Percentiles rank a stretch among this genome's conserved stretches.
Conservation (phyloP, 2,888 invertebrate genomes). For the Laothoe populi region DNA sequence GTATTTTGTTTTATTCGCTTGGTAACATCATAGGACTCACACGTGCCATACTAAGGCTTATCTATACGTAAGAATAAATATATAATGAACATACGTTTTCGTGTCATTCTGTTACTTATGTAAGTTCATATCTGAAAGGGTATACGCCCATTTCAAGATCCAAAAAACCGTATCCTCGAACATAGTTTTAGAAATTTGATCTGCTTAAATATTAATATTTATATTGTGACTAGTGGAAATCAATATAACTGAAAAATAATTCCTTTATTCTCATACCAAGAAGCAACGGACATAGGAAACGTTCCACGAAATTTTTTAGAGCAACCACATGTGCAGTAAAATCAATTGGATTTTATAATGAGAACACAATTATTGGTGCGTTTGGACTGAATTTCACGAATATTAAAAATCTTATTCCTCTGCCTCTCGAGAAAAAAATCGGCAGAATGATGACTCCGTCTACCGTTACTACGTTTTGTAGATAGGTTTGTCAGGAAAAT, state of each 20-base stretch:
- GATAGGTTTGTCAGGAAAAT: too few relatives aligned
- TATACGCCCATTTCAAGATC: too few relatives aligned
- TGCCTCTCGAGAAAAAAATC: too few relatives aligned
- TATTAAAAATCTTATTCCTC: too few relatives aligned
- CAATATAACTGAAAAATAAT: background rate
- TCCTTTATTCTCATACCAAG: background rate
- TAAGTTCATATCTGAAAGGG: background rate
- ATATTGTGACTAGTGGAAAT: background rate
- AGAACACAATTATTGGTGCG: background rate
- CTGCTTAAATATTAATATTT: too few relatives aligned
- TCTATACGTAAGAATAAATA: background rate
- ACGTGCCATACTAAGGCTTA: background rate
- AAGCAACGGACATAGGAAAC: background rate
- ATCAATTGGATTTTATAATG: background rate
- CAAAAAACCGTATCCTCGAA: background rate
- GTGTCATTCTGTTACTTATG: background rate
- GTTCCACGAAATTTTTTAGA: background rate
- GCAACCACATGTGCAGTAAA: background rate
- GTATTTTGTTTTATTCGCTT: conserved; percentile 7
- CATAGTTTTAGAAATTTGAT: too few relatives aligned
- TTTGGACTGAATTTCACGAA: too few relatives aligned
- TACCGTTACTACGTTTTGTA: too few relatives aligned
- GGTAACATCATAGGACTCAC: background rate
- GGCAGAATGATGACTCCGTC: too few relatives aligned
- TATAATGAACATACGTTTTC: background rate